Percentiles rank a stretch among this genome's conserved stretches.
Conservation (phyloP, 2,888 invertebrate genomes). For the Allolobophora icterica region DNA sequence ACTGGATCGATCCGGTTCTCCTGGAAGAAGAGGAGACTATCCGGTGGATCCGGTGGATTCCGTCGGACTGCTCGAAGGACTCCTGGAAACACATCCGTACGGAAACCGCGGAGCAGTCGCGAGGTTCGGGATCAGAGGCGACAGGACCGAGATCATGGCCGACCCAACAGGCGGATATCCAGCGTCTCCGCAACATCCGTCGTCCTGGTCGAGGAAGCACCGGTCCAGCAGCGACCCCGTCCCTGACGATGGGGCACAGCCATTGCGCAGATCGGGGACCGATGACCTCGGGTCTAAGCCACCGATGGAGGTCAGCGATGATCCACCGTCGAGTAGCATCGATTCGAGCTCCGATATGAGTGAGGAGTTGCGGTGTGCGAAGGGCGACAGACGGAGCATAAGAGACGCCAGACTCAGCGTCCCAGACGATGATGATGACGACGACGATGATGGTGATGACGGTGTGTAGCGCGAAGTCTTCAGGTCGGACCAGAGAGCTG, state of each 20-base stretch:
- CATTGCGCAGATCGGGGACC: background rate
- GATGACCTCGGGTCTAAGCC: background rate
- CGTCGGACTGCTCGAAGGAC: slow-evolving; percentile 26
- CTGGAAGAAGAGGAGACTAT: background rate
- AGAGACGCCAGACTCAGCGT: background rate
- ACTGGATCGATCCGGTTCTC: background rate
- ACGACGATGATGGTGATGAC: background rate
- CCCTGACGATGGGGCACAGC: background rate
- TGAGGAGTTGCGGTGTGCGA: background rate
- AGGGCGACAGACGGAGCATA: background rate
- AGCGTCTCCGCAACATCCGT: background rate
- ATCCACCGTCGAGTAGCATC: background rate
- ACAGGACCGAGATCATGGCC: background rate
- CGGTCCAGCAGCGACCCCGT: background rate
- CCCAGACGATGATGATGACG: background rate
- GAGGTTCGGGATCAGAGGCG: background rate
- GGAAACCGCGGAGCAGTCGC: background rate
- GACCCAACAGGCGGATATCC: background rate
- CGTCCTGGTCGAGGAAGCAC: background rate
- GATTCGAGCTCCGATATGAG: background rate
- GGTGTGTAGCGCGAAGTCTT: background rate
- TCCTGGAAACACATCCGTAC: background rate
- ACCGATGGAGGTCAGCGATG: background rate
- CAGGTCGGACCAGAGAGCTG: background rate
- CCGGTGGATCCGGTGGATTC: slow-evolving; percentile 14